Conservation (phyloP, 1,140 invertebrate species). For the Trigoniulus corallinus region DNA sequence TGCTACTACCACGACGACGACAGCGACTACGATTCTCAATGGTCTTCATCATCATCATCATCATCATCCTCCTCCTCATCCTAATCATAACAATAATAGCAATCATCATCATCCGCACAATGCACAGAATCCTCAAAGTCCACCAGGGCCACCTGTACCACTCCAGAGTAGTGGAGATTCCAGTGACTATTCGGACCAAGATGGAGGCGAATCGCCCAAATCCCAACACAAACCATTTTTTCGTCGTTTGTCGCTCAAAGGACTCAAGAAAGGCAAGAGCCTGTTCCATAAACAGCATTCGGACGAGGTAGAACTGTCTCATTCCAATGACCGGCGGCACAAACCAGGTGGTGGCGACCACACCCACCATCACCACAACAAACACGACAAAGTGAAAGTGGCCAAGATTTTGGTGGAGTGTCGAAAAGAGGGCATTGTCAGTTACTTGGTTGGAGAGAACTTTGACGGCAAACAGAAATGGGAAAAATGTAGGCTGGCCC, state of each 20-base stretch:
- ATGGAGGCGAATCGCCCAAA: conserved; percentile 45
- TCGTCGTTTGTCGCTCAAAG: conserved; percentile 73
- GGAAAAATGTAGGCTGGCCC: conserved; percentile 77
- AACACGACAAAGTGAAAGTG: conserved; percentile 63
- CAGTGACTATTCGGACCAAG: conserved; percentile 50
- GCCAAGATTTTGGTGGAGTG: conserved; percentile 84
- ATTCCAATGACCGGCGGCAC: conserved; percentile 18
- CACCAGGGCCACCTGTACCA: no score
- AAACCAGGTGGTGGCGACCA: conserved; percentile 14
- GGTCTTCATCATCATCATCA: no score
- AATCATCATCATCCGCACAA: no score
- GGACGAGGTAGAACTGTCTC: conserved; percentile 63
- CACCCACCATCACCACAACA: conserved; percentile 28
- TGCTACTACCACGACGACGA: no score
- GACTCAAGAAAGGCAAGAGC: conserved; percentile 56
- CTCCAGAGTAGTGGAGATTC: no score
- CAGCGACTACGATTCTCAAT: no score
- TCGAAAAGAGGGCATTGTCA: conserved; percentile 79
- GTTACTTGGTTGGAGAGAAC: conserved; percentile 72
- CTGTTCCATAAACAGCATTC: conserved; percentile 83
- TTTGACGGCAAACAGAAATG: conserved; percentile 81
- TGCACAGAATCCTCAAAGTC: no score
- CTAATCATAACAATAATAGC: no score
- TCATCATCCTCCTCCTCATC: no score
- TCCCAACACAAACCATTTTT: conserved; percentile 59